Evolutionary conservation across 2,888 invertebrate genomes (phyloP), one percentile per base, ranked within the genome.

Genomic region (Agonopterix arenella): DNA sequence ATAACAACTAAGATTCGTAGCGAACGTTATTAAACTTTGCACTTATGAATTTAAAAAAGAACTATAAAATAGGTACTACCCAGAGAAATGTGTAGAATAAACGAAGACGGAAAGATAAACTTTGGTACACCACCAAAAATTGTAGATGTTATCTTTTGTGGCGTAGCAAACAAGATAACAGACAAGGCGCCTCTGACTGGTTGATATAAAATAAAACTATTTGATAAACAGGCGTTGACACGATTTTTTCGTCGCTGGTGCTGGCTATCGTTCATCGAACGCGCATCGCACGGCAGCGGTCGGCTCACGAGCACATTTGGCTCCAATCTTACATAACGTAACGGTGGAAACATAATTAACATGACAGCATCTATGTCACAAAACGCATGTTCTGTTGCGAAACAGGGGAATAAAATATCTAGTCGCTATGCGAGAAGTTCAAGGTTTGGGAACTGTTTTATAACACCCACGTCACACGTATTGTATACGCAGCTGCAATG

Each of bases 91-190:
- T 13, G 13, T 13, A 13, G 2, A 28, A 47, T 48, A 45, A 58
- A 52, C 48, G 68, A 71, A 71, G 69, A 73, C 78, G 11, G 9
- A 42, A 74, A 75, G 74, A 66, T 63, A 18, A 18, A 18, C 18
- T 18, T 18, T 18, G 18, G 18, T 18, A 60, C 79, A 80, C 78
- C 75, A 67, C 61, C 59, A 57, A 72, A 77, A 80, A 75, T 28
- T 67, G 66, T 73, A 71, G 62, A 78, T 76, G 74, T 82, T 86
- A 86, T 86, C 83, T 73, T 63, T 43, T 60, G 68, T 70, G 61
- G 64, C 61, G 70, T 73, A 66, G 73, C 76, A 84, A 81, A 82
- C 71, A 78, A 80, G 88, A 89, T 89, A 88, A 78, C 66, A 60
- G 2, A 60, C 54, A 62, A 62, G 64, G 73, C 74, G 82, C 75